These are phyloP conservation scores for Drosophila merina DNA, from an alignment of 2,888 invertebrate species.

Conservation along the genomic window DNA sequence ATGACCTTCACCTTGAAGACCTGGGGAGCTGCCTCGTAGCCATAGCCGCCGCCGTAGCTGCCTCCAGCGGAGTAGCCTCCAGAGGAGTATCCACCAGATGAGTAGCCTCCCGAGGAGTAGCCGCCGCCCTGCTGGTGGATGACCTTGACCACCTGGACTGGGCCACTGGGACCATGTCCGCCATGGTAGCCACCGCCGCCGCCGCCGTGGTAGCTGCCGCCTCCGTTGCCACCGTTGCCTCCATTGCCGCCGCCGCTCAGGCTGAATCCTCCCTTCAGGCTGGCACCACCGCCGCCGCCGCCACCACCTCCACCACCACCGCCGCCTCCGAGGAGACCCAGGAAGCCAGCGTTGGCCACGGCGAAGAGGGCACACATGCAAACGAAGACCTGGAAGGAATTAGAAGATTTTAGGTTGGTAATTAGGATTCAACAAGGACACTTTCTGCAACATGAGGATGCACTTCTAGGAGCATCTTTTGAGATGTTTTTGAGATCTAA, in stretches of 20 bases:
- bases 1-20: conserved; percentile 73
- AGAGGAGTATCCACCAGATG: conserved; percentile 20
- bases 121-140: conserved; percentile 61
- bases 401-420: too few species aligned
- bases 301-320: conserved; percentile 48
- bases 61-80: conserved; percentile 41
- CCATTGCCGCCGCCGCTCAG: conserved; percentile 55
- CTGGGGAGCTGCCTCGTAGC: conserved; percentile 61
- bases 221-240: conserved; percentile 27
- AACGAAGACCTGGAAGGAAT: conserved; percentile 68
- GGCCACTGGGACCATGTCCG: conserved; percentile 43
- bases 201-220: conserved; percentile 24
- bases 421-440: too few species aligned
- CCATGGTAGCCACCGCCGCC: conserved; percentile 28
- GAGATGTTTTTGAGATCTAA: background rate
- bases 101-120: conserved; percentile 1
- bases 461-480: background rate
- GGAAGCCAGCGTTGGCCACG: conserved; percentile 75
- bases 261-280: conserved; percentile 48
- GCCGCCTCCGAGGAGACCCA: conserved; percentile 63
- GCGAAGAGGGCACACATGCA: conserved; percentile 73
- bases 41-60: conserved; percentile 61
- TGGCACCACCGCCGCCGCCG: conserved; percentile 32
- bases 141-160: conserved; percentile 68
- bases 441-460: background rate